Evolutionary conservation across 2,113 vertebrate genomes (phyloP), one percentile per base, ranked within the genome.

Genomic region (Scolopax mira): DNA sequence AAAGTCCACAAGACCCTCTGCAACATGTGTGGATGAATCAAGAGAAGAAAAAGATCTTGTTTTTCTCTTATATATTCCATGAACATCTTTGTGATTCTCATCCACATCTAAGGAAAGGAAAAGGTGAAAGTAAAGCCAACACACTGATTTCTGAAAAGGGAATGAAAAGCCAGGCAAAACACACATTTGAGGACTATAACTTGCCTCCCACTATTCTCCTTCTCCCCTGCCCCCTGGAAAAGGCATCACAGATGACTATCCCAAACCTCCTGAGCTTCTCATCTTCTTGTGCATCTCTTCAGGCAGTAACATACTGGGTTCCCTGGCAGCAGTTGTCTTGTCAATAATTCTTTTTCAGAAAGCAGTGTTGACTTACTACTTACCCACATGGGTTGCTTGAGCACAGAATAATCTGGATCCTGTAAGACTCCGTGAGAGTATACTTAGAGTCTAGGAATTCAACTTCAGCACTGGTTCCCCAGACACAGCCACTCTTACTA

Each of bases 51-150:
- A 83, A 66, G 24, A 30, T 65, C 19, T 69, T 62, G 8, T 78
- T 15, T 86, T 61, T 23, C 61, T 82, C 52, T 41, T 39, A 69
- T 2, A 54, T 17, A n/a, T 62, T 52, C 24, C 10, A 41, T 27
- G 10, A 80, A 79, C 11, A 37, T 24, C 42, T 65, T 11, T 55
- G 24, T 66, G 33, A 55, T 60, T 75, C 41, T 55, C 27, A 66
- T 37, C 30, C 18, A 48, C 0, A 0, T 1, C 35, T 1, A 11
- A 69, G n/a, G 23, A 42, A 64, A 79, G 30, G 54, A 67, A 42
- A 2, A 33, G 17, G 61, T 44, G 17, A 61, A 70, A 70, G 37
- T 13, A 39, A 75, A 60, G 39, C 21, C 11, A 51, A 66, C 24
- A 46, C 8, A 37, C 3, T 18, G 27, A 48, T 44, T 69, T 74